Conservation (phyloP, 2,113 vertebrate genomes). For the Columba livia region DNA sequence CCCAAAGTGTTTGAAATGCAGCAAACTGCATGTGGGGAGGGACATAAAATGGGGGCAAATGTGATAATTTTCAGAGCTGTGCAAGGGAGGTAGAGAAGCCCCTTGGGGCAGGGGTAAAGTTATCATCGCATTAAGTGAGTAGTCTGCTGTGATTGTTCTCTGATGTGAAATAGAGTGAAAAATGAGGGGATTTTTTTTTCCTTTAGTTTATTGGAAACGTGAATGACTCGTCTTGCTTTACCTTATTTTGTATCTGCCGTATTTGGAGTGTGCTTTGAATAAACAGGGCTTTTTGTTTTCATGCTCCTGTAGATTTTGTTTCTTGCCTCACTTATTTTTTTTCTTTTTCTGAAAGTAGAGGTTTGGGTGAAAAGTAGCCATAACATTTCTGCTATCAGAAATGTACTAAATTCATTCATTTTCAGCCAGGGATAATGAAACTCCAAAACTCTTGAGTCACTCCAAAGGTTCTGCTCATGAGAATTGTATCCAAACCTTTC, state of each 20-base stretch:
- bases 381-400: neutral
- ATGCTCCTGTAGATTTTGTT: neutral
- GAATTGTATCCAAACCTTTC: neutral
- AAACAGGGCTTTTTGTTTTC: neutral
- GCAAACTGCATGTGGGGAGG: neutral
- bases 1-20: neutral
- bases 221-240: slow-evolving; percentile 24
- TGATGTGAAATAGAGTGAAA: slow-evolving; percentile 59
- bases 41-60: slow-evolving; percentile 23
- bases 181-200: neutral
- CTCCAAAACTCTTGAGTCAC: neutral
- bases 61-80: slow-evolving; percentile 32
- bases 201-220: slow-evolving; percentile 51
- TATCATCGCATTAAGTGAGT: slow-evolving; percentile 2
- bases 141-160: slow-evolving; percentile 58
- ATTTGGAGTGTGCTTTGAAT: neutral
- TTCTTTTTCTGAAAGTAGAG: neutral
- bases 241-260: slow-evolving; percentile 7
- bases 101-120: slow-evolving; percentile 39
- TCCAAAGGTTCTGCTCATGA: neutral
- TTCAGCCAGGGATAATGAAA: neutral
- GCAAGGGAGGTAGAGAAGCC: slow-evolving; percentile 16
- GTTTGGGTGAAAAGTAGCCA: neutral
- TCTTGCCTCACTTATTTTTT: neutral
- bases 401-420: neutral